phyloP scores from a whole-genome alignment of 2,797 vertebrate genomes.

The Prionace glauca region DNA sequence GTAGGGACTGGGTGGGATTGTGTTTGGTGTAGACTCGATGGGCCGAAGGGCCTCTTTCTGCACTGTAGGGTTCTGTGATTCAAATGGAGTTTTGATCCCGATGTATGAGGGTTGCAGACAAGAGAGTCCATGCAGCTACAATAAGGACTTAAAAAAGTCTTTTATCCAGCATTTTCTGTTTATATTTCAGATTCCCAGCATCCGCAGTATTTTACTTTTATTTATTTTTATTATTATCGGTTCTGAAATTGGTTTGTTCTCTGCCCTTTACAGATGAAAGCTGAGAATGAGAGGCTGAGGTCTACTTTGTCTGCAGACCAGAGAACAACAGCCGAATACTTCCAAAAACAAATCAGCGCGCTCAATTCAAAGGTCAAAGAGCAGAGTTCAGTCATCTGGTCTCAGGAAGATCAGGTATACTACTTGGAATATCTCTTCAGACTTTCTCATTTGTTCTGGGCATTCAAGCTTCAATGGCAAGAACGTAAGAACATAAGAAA shows the following conservation, averaged over 20 bases:
- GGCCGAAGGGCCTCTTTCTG: no score
- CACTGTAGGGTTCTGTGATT: no score
- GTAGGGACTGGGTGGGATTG: no score
- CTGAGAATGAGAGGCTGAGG: constrained; percentile 50
- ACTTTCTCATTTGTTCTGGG: not conserved
- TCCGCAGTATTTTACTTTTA: no score
- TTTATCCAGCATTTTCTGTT: no score
- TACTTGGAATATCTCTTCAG: not conserved
- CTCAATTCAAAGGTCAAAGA: constrained; percentile 48
- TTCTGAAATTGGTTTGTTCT: not conserved
- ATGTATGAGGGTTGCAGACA: not conserved
- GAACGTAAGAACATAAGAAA: no score
- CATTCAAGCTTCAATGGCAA: not conserved
- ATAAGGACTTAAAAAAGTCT: not conserved
- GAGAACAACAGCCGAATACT: constrained; percentile 43
- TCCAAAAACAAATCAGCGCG: constrained; percentile 47
- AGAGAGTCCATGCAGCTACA: not conserved
- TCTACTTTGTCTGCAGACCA: constrained; percentile 51
- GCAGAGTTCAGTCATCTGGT: constrained; percentile 48
- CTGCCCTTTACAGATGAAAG: constrained; percentile 47
- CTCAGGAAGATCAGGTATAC: constrained; percentile 55
- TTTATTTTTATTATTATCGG: not conserved
- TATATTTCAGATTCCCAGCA: no score
- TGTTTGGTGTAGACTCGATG: no score
- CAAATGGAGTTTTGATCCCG: not conserved